A percentile compares a stretch with the other conserved stretches of the same genome.
These are phyloP conservation scores for Vombatus ursinus DNA, from an alignment of 2,113 vertebrate genomes.

Conservation along the genomic window DNA sequence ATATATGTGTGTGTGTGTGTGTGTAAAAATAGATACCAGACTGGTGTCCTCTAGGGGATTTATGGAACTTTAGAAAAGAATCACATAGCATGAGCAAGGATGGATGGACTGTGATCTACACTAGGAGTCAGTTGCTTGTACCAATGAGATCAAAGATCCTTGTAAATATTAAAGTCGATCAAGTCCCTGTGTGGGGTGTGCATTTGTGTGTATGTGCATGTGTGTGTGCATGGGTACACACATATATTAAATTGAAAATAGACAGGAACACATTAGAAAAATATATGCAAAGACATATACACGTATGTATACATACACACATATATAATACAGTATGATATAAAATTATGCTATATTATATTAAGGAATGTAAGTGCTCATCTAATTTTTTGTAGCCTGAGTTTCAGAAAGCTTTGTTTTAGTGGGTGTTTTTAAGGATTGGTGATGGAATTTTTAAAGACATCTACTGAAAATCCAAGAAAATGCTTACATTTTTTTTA, in stretches of 20 bases:
- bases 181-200: background rate
- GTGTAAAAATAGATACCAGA: background rate
- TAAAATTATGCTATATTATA: background rate
- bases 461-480: background rate
- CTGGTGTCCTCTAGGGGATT: background rate
- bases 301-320: background rate
- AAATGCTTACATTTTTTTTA: background rate
- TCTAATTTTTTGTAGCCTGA: background rate
- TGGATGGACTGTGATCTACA: background rate
- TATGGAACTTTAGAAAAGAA: background rate
- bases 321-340: background rate
- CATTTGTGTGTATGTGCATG: too few species aligned
- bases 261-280: too few species aligned
- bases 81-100: background rate
- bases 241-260: background rate
- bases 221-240: too few species aligned
- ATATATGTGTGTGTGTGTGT: too few species aligned
- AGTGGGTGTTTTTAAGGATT: background rate
- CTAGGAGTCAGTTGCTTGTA: background rate
- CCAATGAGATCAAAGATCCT: background rate
- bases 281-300: background rate
- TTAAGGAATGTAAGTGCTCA: background rate
- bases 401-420: background rate
- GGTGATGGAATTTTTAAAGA: background rate
- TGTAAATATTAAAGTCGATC: background rate